A percentile compares a stretch with the other conserved stretches of the same genome.
These are phyloP conservation scores for Agriopis marginaria DNA, from an alignment of 2,888 invertebrate genomes.

Conservation along the genomic window DNA sequence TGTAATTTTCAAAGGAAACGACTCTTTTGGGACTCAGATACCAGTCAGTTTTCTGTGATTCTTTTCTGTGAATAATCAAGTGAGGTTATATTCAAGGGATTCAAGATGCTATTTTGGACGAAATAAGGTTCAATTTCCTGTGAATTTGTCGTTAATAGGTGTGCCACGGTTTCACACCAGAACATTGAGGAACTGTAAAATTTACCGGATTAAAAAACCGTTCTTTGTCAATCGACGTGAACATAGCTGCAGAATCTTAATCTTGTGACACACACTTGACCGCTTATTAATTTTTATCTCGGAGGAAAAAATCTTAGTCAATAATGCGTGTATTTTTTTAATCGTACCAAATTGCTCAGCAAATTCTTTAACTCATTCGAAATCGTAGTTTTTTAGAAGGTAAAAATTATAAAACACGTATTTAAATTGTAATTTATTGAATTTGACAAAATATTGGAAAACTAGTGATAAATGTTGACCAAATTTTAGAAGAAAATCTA, in stretches of 20 bases:
- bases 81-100: too few relatives aligned
- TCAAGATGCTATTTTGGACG: too few relatives aligned
- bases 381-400: not conserved
- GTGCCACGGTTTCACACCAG: too few relatives aligned
- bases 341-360: not conserved
- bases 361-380: not conserved
- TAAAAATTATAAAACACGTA: not conserved
- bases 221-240: not conserved
- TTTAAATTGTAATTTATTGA: constrained; percentile 3
- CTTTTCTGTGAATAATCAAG: not conserved
- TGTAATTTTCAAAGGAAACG: not conserved
- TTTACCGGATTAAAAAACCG: too few relatives aligned
- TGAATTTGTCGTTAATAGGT: not conserved
- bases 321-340: not conserved
- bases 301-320: too few relatives aligned
- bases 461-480: constrained; percentile 25
- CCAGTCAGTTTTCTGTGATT: not conserved
- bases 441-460: constrained; percentile 3
- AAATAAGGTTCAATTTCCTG: not conserved
- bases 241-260: too few relatives aligned
- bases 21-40: not conserved
- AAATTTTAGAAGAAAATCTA: constrained; percentile 27
- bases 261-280: too few relatives aligned
- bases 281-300: too few relatives aligned
- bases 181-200: too few relatives aligned